Evolutionary conservation across 2,888 invertebrate species (phyloP), one percentile per base, ranked within the genome.

Genomic region (Pachydiplax longipennis): DNA sequence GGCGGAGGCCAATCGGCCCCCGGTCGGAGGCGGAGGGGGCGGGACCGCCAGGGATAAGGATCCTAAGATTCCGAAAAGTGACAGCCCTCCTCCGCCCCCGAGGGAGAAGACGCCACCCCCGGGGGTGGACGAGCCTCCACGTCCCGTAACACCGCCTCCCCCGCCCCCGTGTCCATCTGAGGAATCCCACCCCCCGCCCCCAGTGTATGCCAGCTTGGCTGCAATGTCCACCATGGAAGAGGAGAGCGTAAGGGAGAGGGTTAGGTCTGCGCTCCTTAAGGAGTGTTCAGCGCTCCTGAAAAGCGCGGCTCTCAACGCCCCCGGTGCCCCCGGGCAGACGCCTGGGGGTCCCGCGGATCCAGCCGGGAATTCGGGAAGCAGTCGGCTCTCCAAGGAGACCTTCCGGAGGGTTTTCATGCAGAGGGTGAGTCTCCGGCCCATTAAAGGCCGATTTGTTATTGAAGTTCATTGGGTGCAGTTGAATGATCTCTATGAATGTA

Each of bases 151-250:
- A 12, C 37, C 65, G 31, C 58, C 87, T 6, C 87, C 87, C 6
- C 87, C 87, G 15, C 87, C 87, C 22, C 87, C 87, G 22, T 87
- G 87, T 22, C 87, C 87, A 13, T 10, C 91, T 91, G 90, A 92
- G 92, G 91, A 90, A 91, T 92, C 81, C 90, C 92, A 91, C 93
- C 94, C 90, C 40, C 61, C 61, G 13, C 87, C 87, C 61, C 87
- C 87, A 10, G 87, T 35, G 31, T 87, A 87, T 65, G 35, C 87
- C 35, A 58, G 58, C 65, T 61, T 87, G 37, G 87, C 87, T 12
- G 87, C 87, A 31, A 96, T 95, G 94, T 96, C 96, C 48, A 95
- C 95, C 91, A 96, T 96, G 96, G 96, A 97, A 92, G 96, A 96
- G 92, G 97, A 97, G 93, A 96, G 95, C 93, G 95, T 96, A 6